Evolutionary conservation across 1,140 invertebrate species (phyloP).

Genomic region (Drosophila sechellia): DNA sequence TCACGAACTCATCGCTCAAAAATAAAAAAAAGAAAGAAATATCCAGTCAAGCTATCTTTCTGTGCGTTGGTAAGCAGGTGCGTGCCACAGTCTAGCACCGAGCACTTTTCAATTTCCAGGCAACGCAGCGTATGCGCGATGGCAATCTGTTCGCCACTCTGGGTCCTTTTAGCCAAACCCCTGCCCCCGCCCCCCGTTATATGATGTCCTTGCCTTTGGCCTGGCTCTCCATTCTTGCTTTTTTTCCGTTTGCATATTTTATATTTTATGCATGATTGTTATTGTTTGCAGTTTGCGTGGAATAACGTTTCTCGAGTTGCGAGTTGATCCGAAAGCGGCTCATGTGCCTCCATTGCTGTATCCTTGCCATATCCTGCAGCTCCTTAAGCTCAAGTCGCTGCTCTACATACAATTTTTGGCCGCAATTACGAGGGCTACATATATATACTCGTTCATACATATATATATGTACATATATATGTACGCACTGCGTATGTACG

Average conservation of each 20-base stretch:
- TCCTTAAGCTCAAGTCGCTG: conserved; percentile 18
- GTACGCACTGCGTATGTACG: not conserved
- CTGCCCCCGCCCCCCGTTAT: not conserved
- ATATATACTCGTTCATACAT: not conserved
- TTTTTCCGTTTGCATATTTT: conserved; percentile 33
- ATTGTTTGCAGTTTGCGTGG: conserved; percentile 71
- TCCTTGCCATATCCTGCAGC: conserved; percentile 4
- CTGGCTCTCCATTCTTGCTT: not conserved
- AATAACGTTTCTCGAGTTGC: conserved; percentile 44
- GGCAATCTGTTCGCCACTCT: conserved; percentile 59
- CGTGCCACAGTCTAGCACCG: conserved; percentile 27
- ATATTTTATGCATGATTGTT: conserved; percentile 76
- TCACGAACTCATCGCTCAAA: conserved; percentile 5
- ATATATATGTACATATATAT: conserved; percentile 7
- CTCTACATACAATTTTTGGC: conserved; percentile 57
- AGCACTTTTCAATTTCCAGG: conserved; percentile 57
- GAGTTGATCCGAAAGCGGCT: conserved; percentile 68
- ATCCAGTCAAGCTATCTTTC: not conserved
- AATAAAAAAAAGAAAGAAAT: too few relatives aligned
- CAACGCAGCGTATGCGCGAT: conserved; percentile 70
- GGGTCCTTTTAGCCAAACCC: not conserved
- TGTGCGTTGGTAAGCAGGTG: conserved; percentile 10
- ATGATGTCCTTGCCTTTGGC: not conserved
- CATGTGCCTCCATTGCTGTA: conserved; percentile 47
- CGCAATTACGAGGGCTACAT: conserved; percentile 55